Evolutionary conservation across 1,140 invertebrate species (phyloP), one percentile per base, ranked within the genome.

Genomic region (Patella vulgata): DNA sequence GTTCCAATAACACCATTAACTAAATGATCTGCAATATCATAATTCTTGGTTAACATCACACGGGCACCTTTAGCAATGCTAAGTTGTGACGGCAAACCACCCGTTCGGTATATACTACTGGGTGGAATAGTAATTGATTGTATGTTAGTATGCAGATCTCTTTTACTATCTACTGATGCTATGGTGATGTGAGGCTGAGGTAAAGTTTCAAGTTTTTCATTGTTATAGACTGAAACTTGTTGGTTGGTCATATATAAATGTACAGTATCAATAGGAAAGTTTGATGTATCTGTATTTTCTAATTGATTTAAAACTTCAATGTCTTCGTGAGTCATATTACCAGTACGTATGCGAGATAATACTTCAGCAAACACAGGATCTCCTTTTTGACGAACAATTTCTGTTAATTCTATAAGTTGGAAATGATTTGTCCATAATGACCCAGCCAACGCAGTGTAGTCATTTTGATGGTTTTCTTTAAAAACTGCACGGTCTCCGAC

Each of bases 311-410:
- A 53, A 27, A 54, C 46, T n/a, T 25, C 8, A 17, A 54, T 36
- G 51, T 67, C 65, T 48, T 58, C 30, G 14, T 57, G 30, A 39
- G 59, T 58, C 17, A 47, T 39, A 14, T 43, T 19, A 14, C 60
- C 66, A 14, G 51, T 44, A 23, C 66, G 23, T n/a, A 66, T 43
- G 42, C 64, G n/a, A 11, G 52, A 56, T 17, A 63, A 42, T 3
- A 59, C 51, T 43, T 59, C 19, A 17, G 60, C 56, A 68, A 56
- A 68, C 2, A 39, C 2, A 23, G 57, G 57, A 50, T 64, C 66
- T 33, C 40, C 39, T 19, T 59, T 60, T 52, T 64, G 56, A 19
- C 61, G 27, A n/a, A 63, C 46, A 36, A 64, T 54, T 28, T 69
- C 54, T 21, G 40, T 39, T 1, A 62, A 36, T 57, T 66, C 52